Evolutionary conservation across 1,140 invertebrate genomes (phyloP).

Genomic region (Zaprionus camerounensis): DNA sequence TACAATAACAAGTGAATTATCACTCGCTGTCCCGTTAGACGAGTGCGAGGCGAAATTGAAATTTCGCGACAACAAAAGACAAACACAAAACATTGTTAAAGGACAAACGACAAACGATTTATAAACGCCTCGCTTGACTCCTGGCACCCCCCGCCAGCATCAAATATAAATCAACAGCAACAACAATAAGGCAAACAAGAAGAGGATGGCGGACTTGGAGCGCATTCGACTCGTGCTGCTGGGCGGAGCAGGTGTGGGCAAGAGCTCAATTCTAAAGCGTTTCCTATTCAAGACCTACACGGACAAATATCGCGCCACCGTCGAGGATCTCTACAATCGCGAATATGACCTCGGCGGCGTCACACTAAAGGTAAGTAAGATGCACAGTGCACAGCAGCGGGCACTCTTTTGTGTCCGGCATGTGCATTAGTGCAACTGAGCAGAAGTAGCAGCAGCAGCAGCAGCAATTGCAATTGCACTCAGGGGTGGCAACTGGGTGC

Average conservation of each 20-base stretch:
- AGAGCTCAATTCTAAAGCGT: constrained; percentile 93
- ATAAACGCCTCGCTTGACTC: constrained; percentile 27
- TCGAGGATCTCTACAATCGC: constrained; percentile 94
- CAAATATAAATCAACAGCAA: constrained; percentile 24
- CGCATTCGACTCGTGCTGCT: constrained; percentile 93
- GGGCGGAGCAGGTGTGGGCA: constrained; percentile 93
- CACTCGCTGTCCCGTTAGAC: constrained; percentile 24
- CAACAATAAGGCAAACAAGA: constrained; percentile 8
- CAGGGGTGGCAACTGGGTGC: neutral
- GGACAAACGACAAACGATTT: constrained; percentile 56
- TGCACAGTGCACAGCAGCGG: neutral
- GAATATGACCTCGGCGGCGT: constrained; percentile 92
- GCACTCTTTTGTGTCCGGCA: constrained; percentile 19
- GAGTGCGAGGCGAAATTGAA: constrained; percentile 26
- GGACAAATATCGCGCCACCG: constrained; percentile 93
- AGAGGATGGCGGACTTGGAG: constrained; percentile 88
- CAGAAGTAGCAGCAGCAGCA: constrained; percentile 1
- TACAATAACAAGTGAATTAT: constrained; percentile 43
- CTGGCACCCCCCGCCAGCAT: neutral
- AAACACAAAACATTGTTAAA: constrained; percentile 23
- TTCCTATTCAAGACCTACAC: constrained; percentile 94
- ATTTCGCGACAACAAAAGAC: constrained; percentile 33
- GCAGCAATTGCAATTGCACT: constrained; percentile 21
- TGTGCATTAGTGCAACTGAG: constrained; percentile 21
- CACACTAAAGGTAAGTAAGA: constrained; percentile 87